These are phyloP conservation scores for Drosophila lutescens DNA, from an alignment of 2,888 invertebrate genomes.

Conservation along the genomic window DNA sequence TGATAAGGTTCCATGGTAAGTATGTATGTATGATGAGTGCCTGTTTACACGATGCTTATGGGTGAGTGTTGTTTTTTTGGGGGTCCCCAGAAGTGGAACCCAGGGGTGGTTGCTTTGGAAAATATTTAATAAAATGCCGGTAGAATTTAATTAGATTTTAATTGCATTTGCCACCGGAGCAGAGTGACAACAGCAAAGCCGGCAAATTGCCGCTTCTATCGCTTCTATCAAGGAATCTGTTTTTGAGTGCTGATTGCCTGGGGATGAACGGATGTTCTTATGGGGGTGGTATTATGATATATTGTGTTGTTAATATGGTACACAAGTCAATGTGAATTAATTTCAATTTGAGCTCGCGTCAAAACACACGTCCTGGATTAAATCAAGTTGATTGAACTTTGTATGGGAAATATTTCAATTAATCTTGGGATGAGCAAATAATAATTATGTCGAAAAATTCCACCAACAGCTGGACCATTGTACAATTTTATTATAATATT, in stretches of 20 bases:
- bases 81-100: not conserved
- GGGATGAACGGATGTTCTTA: slow-evolving; percentile 13
- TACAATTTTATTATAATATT: too few species aligned
- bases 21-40: slow-evolving; percentile 65
- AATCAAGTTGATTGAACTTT: not conserved
- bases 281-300: slow-evolving; percentile 41
- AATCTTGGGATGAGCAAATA: not conserved
- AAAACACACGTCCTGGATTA: slow-evolving; percentile 11
- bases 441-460: too few species aligned
- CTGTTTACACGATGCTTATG: slow-evolving; percentile 74
- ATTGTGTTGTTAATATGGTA: slow-evolving; percentile 34
- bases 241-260: slow-evolving; percentile 39
- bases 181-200: slow-evolving; percentile 27
- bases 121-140: slow-evolving; percentile 74
- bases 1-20: slow-evolving; percentile 52
- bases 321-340: slow-evolving; percentile 16
- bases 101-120: slow-evolving; percentile 24
- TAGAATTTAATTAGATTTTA: slow-evolving; percentile 77
- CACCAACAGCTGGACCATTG: not conserved
- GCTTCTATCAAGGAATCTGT: slow-evolving; percentile 34
- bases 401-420: not conserved
- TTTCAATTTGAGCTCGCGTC: slow-evolving; percentile 16
- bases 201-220: slow-evolving; percentile 16
- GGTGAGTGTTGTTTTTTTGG: slow-evolving; percentile 8
- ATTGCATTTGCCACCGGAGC: slow-evolving; percentile 61